Evolutionary conservation across 1,140 invertebrate species (phyloP).

Genomic region (Oryctes rhinoceros): DNA sequence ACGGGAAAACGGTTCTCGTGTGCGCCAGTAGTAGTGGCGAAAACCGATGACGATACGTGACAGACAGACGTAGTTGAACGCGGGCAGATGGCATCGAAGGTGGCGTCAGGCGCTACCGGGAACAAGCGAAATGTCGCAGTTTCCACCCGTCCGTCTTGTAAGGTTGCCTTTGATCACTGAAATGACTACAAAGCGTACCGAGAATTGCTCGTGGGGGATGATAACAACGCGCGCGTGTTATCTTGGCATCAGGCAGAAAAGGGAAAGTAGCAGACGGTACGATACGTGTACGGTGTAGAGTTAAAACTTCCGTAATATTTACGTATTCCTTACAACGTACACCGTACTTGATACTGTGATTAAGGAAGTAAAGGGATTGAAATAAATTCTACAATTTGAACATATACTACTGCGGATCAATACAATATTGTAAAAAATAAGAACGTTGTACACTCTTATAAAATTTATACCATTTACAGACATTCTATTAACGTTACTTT

Average conservation of each 20-base stretch:
- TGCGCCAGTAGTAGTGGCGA: not conserved
- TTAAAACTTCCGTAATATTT: not conserved
- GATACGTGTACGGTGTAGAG: not conserved
- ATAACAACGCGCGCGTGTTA: not conserved
- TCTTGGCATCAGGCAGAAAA: not conserved
- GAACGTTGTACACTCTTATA: too few species aligned
- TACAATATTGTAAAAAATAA: too few species aligned
- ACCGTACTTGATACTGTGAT: too few species aligned
- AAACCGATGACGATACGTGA: not conserved
- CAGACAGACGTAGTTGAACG: not conserved
- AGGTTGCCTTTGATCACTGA: constrained; percentile 17
- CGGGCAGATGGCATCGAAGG: constrained; percentile 16
- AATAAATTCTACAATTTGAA: too few species aligned
- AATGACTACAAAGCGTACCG: constrained; percentile 18
- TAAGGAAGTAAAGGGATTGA: too few species aligned
- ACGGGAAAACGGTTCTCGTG: not conserved
- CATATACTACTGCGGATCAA: too few species aligned
- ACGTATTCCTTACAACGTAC: too few species aligned
- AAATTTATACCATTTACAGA: too few species aligned
- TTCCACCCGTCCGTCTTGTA: not conserved
- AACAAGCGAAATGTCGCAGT: constrained; percentile 7
- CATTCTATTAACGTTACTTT: too few species aligned
- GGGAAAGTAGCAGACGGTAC: not conserved
- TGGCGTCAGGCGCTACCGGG: constrained; percentile 1
- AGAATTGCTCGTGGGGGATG: not conserved